phyloP scores from a whole-genome alignment of 2,113 vertebrate genomes.

The Erythrocercus mccallii region DNA sequence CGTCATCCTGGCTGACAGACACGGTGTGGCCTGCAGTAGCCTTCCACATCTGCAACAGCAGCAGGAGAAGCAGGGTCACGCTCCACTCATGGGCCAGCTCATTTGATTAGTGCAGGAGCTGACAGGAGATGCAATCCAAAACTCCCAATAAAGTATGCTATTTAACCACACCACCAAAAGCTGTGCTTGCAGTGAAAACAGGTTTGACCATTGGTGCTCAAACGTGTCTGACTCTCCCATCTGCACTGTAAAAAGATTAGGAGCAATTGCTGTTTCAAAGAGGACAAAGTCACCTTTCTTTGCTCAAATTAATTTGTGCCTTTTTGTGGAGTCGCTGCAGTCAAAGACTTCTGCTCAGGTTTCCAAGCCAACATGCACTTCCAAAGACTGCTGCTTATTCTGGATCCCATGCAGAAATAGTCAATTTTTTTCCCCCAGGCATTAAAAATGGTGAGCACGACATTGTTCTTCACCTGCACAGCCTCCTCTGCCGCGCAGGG shows the following conservation, averaged over 20 bases:
- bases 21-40: conserved; percentile 85
- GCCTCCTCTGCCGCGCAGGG: not conserved
- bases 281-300: not conserved
- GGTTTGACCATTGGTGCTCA: not conserved
- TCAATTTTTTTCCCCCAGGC: not conserved
- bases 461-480: not conserved
- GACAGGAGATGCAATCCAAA: not conserved
- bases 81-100: not conserved
- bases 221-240: not conserved
- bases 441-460: not conserved
- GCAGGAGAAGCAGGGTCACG: not conserved
- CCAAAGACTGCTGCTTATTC: not conserved
- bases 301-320: not conserved
- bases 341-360: not conserved
- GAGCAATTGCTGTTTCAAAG: not conserved
- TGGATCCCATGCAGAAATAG: not conserved
- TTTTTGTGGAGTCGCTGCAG: not conserved
- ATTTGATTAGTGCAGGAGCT: accelerated
- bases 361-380: not conserved
- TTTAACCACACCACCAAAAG: not conserved
- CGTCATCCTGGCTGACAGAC: conserved; percentile 74
- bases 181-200: not conserved
- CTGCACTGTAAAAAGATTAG: not conserved
- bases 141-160: not conserved
- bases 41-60: conserved; percentile 89